phyloP scores from a whole-genome alignment of 2,797 vertebrate species.

The Loris lydekkerianus region DNA sequence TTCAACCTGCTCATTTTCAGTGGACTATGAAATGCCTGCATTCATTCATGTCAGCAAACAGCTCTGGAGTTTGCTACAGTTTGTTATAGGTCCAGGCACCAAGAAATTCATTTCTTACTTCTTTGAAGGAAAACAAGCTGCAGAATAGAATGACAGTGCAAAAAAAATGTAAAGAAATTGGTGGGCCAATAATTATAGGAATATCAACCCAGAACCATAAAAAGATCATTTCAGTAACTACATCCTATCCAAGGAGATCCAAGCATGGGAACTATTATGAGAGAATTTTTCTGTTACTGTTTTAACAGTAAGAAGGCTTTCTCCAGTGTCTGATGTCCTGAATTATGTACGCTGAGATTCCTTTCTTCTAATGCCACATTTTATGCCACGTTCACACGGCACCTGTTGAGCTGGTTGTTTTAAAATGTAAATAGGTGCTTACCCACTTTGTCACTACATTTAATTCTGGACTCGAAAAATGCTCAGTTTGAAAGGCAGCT shows the following conservation, averaged over 20 bases:
- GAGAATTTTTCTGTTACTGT: conserved; percentile 23
- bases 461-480: conserved; percentile 43
- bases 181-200: conserved; percentile 68
- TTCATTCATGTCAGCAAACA: conserved; percentile 55
- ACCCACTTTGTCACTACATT: not conserved
- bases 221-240: conserved; percentile 61
- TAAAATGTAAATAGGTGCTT: conserved; percentile 47
- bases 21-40: conserved; percentile 2
- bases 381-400: not conserved
- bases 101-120: conserved; percentile 65
- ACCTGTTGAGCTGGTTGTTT: conserved; percentile 26
- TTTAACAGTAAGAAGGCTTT: conserved; percentile 59
- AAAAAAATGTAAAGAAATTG: conserved; percentile 63
- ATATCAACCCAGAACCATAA: conserved; percentile 69
- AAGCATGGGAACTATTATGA: conserved; percentile 66
- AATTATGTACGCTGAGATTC: not conserved
- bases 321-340: not conserved
- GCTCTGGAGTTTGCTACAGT: not conserved
- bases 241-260: not conserved
- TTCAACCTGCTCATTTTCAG: conserved; percentile 42
- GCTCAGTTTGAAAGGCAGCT: not conserved
- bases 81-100: not conserved
- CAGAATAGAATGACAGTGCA: conserved; percentile 78
- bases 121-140: conserved; percentile 32
- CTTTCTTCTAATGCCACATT: not conserved